phyloP scores from a whole-genome alignment of 1,140 invertebrate genomes.

The Laupala kohalensis region DNA sequence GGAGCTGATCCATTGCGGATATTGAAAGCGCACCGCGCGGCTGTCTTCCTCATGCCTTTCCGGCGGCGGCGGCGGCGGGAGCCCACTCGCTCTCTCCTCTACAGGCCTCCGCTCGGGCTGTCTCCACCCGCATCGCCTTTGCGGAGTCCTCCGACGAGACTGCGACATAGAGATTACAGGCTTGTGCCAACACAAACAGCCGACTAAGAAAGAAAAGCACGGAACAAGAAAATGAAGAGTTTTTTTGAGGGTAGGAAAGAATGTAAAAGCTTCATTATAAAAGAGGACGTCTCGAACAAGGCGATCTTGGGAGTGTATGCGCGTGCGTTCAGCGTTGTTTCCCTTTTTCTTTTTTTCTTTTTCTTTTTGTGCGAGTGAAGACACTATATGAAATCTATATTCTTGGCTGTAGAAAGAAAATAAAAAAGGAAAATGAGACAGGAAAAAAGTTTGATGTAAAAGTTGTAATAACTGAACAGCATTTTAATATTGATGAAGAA shows the following conservation, averaged over 20 bases:
- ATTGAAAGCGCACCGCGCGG: background rate
- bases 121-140: background rate
- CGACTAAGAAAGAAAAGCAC: background rate
- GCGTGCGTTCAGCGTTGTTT: background rate
- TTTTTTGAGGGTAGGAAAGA: background rate
- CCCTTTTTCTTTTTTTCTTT: background rate
- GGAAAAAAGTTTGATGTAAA: background rate
- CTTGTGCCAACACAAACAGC: background rate
- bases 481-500: background rate
- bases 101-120: background rate
- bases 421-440: background rate
- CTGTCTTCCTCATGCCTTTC: background rate
- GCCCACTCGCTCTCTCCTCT: no score
- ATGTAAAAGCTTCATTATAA: background rate
- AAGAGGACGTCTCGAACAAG: background rate
- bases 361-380: background rate
- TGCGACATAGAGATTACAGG: background rate
- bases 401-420: background rate
- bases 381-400: background rate
- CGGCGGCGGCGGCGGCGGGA: no score
- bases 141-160: background rate
- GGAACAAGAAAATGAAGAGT: background rate
- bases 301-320: background rate
- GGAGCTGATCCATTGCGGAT: background rate
- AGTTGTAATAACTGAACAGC: background rate